Evolutionary conservation across 2,888 invertebrate genomes (phyloP).

Genomic region (Tetranychus truncatus): DNA sequence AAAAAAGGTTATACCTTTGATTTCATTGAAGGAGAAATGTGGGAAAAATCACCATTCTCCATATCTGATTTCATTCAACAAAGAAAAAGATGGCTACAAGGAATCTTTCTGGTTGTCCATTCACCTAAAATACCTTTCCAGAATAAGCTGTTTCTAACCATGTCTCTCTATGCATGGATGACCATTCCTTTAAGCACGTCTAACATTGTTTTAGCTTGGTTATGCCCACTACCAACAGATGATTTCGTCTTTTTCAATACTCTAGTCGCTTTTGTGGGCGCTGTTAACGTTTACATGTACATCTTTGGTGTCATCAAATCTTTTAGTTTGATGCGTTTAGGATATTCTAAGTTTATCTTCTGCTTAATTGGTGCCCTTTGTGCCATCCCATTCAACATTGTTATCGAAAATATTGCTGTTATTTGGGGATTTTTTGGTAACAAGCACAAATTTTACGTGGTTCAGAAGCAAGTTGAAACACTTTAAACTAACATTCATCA

Average conservation of each 20-base stretch:
- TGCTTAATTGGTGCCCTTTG: slow-evolving; percentile 68
- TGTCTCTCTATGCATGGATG: slow-evolving; percentile 88
- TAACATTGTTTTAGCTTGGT: slow-evolving; percentile 60
- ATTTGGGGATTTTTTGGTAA: slow-evolving; percentile 82
- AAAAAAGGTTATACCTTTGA: slow-evolving; percentile 75
- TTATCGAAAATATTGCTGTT: slow-evolving; percentile 84
- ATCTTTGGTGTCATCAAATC: slow-evolving; percentile 92
- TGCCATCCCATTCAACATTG: slow-evolving; percentile 77
- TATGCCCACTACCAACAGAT: slow-evolving; percentile 56
- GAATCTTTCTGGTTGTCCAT: slow-evolving; percentile 36
- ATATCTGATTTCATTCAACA: slow-evolving; percentile 87
- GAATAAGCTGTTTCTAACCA: slow-evolving; percentile 58
- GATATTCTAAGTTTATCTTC: slow-evolving; percentile 53
- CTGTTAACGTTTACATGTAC: slow-evolving; percentile 91
- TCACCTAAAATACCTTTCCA: slow-evolving; percentile 59
- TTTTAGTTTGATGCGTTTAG: slow-evolving; percentile 70
- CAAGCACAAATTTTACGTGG: slow-evolving; percentile 91
- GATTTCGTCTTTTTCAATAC: slow-evolving; percentile 51
- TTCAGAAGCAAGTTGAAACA: slow-evolving; percentile 46
- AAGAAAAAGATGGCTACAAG: slow-evolving; percentile 73
- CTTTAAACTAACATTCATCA: neutral
- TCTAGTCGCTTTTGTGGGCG: slow-evolving; percentile 71
- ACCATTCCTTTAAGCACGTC: slow-evolving; percentile 80
- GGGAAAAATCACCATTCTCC: slow-evolving; percentile 92
- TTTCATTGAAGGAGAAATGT: slow-evolving; percentile 95